Percentiles rank a stretch among this genome's conserved stretches.
These are phyloP conservation scores for Madoqua kirkii DNA, from an alignment of 2,113 vertebrate genomes.

Conservation along the genomic window DNA sequence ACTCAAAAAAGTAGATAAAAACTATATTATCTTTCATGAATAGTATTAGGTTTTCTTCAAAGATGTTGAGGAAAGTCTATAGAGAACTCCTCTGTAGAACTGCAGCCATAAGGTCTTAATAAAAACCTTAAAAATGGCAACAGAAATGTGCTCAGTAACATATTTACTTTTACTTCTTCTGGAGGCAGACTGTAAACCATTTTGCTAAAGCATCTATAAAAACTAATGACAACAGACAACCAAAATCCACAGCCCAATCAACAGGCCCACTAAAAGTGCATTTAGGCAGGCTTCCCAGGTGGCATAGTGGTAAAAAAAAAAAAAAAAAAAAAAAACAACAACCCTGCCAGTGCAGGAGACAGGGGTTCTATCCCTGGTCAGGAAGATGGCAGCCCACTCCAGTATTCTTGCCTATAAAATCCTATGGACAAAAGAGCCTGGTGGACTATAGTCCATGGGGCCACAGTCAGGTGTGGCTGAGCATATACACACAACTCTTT, in stretches of 20 bases:
- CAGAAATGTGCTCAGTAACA: neutral
- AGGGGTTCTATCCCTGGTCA: neutral
- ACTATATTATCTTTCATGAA: neutral
- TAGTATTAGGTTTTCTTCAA: neutral
- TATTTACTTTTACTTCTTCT: slow-evolving; percentile 9
- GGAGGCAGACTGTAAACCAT: neutral
- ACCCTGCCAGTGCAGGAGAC: neutral
- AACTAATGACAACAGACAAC: neutral
- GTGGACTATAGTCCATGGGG: neutral
- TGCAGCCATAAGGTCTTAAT: neutral
- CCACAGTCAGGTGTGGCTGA: rapidly evolving
- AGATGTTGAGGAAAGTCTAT: neutral
- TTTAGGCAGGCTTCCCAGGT: neutral
- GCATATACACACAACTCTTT: neutral
- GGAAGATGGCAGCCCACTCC: neutral
- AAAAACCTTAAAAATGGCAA: slow-evolving; percentile 29
- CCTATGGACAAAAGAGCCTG: neutral
- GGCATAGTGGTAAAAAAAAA: neutral
- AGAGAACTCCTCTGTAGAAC: neutral
- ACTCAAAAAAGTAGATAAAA: neutral
- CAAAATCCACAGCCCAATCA: neutral
- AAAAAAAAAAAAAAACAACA: too few species aligned
- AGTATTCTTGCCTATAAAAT: neutral
- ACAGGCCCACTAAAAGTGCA: neutral
- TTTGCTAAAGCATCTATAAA: neutral